phyloP scores from a whole-genome alignment of 2,113 vertebrate genomes.

The Tenebrosternarchus preto region DNA sequence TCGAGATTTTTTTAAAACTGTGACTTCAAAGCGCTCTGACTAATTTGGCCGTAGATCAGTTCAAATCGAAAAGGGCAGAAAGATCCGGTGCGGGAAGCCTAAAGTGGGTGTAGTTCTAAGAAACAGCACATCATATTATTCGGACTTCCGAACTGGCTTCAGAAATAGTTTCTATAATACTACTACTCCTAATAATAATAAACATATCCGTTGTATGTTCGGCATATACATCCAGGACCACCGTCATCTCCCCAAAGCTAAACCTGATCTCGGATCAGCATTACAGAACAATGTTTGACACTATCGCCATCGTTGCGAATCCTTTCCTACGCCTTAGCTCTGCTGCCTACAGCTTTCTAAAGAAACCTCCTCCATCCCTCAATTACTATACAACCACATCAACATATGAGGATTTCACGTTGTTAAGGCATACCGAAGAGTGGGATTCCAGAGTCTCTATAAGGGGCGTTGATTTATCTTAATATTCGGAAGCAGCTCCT shows the following conservation, averaged over 20 bases:
- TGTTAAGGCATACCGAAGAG: slow-evolving; percentile 11
- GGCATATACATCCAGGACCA: neutral
- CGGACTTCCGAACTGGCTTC: neutral
- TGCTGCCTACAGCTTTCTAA: no score
- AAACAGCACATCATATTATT: slow-evolving; percentile 8
- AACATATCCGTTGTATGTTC: no score
- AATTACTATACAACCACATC: neutral
- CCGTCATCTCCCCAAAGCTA: slow-evolving; percentile 5
- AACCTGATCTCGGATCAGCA: slow-evolving; percentile 8
- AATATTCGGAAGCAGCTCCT: slow-evolving; percentile 20
- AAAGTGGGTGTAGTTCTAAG: slow-evolving; percentile 33
- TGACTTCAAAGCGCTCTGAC: slow-evolving; percentile 62
- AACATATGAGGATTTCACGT: slow-evolving; percentile 8
- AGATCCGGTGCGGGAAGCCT: slow-evolving; percentile 46
- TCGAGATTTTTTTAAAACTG: slow-evolving; percentile 47
- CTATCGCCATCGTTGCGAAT: no score
- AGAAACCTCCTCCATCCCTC: neutral
- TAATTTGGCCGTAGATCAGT: slow-evolving; percentile 61
- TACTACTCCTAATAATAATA: neutral
- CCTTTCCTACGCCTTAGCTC: no score
- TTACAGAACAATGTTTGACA: neutral
- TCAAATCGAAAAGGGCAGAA: slow-evolving; percentile 54
- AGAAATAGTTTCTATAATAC: neutral
- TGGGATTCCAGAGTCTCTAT: neutral
- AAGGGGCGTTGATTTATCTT: slow-evolving; percentile 7